Conservation (phyloP, 2,113 vertebrate species). For the Vidua chalybeata region DNA sequence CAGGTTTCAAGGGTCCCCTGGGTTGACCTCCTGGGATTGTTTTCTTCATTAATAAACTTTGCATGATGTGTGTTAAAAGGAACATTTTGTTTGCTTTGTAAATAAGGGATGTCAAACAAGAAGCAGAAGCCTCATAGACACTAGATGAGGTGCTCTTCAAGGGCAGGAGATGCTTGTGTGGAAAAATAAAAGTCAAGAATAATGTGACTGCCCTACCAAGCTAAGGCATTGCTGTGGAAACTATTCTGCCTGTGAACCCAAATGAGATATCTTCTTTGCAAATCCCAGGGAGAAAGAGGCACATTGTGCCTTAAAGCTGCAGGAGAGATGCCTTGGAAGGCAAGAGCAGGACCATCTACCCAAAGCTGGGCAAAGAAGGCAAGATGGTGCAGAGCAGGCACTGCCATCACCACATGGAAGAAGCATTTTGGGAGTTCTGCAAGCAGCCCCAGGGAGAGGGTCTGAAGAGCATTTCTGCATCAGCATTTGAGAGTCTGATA, state of each 20-base stretch:
- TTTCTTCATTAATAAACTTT: conserved; percentile 87
- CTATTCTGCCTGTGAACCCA: conserved; percentile 12
- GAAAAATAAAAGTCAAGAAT: conserved; percentile 14
- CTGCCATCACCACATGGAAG: neutral
- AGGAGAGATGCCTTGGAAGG: conserved; percentile 44
- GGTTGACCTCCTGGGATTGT: conserved; percentile 80
- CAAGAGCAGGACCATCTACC: neutral
- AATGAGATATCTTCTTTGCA: conserved; percentile 37
- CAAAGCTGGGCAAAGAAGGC: neutral
- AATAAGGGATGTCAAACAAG: conserved; percentile 82
- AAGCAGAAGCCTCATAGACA: conserved; percentile 75
- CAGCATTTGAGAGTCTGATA: neutral
- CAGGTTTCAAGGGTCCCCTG: conserved; percentile 77
- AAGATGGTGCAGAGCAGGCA: neutral
- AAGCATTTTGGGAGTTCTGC: neutral
- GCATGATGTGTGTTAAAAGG: conserved; percentile 83
- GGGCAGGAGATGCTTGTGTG: neutral
- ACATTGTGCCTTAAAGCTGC: conserved; percentile 29
- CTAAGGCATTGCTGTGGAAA: conserved; percentile 45
- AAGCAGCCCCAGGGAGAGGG: neutral
- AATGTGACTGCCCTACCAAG: conserved; percentile 3
- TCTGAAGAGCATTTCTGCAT: neutral
- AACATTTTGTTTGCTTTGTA: conserved; percentile 85
- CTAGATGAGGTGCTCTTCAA: conserved; percentile 70
- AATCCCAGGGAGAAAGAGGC: conserved; percentile 50